Conservation (phyloP, 2,113 vertebrate species). For the Equus przewalskii region DNA sequence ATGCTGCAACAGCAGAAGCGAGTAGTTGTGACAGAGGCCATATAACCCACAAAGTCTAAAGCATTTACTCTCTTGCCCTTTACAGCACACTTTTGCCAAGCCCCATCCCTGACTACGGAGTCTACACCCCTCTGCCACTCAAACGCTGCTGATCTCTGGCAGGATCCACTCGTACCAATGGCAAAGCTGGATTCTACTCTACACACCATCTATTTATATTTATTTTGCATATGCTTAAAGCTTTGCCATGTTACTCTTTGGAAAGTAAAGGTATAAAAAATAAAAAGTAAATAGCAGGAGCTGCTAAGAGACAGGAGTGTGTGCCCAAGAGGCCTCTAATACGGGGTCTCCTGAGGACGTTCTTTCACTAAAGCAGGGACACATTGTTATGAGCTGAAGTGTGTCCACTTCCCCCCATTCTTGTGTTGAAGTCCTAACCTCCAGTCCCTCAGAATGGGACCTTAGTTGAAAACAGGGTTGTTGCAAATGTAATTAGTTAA, state of each 20-base stretch:
- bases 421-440: not conserved
- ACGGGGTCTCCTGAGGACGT: not conserved
- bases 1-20: not conserved
- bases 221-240: constrained; percentile 8
- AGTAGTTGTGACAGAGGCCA: not conserved
- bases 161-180: not conserved
- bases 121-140: not conserved
- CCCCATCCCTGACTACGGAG: not conserved
- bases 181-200: not conserved
- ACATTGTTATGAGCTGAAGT: not conserved
- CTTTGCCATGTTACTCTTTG: not conserved
- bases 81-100: not conserved
- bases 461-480: not conserved
- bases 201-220: not conserved
- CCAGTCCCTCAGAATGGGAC: not conserved
- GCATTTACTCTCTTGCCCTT: not conserved
- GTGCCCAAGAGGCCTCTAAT: not conserved
- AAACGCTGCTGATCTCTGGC: too few species aligned
- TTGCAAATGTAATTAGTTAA: not conserved
- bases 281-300: not conserved
- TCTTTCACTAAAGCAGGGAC: not conserved
- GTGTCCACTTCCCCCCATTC: not conserved
- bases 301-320: not conserved
- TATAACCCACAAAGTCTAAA: not conserved
- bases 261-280: not conserved